Conservation (phyloP, 2,888 invertebrate species). For the Rambutsinella grinnellia region DNA sequence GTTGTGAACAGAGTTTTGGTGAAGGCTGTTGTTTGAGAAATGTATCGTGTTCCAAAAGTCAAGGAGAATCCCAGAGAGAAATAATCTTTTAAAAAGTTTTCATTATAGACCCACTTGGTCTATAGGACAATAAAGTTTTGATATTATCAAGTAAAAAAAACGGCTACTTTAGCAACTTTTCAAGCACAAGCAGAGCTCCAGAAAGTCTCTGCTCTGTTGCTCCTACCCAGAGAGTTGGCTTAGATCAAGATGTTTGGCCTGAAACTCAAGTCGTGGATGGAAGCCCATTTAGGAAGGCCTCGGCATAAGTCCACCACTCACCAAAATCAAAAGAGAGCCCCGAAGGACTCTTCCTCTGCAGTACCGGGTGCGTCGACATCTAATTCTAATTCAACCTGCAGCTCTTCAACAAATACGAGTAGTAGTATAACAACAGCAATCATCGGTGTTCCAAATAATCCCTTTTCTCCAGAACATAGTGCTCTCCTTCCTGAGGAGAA, state of each 20-base stretch:
- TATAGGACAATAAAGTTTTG: too few relatives aligned
- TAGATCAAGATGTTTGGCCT: slow-evolving; percentile 66
- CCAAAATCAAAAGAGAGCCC: slow-evolving; percentile 49
- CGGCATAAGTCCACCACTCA: slow-evolving; percentile 61
- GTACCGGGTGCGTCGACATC: slow-evolving; percentile 26
- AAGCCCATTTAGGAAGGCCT: slow-evolving; percentile 66
- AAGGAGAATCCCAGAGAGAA: too few relatives aligned
- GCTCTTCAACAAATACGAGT: slow-evolving; percentile 20
- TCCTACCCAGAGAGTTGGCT: slow-evolving; percentile 32
- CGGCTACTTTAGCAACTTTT: slow-evolving; percentile 28
- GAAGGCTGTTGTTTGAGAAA: too few relatives aligned
- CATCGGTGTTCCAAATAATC: slow-evolving; percentile 14
- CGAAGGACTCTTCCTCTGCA: slow-evolving; percentile 30
- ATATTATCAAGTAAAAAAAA: too few relatives aligned
- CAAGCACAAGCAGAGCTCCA: slow-evolving; percentile 35
- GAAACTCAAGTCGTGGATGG: slow-evolving; percentile 67
- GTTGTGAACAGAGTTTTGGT: slow-evolving; percentile 21
- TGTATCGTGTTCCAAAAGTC: too few relatives aligned
- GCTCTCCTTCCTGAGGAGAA: slow-evolving; percentile 15
- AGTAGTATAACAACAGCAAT: slow-evolving; percentile 10
- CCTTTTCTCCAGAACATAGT: slow-evolving; percentile 3
- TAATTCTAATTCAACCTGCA: slow-evolving; percentile 33
- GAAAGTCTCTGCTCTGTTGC: slow-evolving; percentile 18
- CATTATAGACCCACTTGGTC: too few relatives aligned
- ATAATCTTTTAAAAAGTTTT: too few relatives aligned